These are phyloP conservation scores for Sphaerodactylus townsendi DNA, from an alignment of 2,113 vertebrate species.

Conservation along the genomic window DNA sequence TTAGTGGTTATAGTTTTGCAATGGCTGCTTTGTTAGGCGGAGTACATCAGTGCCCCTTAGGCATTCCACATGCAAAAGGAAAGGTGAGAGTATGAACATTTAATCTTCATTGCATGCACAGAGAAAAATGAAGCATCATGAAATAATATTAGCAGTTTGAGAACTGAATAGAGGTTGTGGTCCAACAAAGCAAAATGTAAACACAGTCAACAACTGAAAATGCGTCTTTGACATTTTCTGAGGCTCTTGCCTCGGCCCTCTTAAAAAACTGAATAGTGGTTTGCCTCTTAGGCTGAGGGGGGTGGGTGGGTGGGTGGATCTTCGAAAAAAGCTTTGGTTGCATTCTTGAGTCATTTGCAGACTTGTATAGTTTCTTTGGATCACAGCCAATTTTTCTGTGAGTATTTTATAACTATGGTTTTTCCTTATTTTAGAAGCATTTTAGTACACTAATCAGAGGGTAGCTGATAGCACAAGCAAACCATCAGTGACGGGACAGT, in stretches of 20 bases:
- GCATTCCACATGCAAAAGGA: slow-evolving; percentile 96
- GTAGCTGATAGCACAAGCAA: background rate
- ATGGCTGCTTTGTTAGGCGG: slow-evolving; percentile 96
- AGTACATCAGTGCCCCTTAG: slow-evolving; percentile 94
- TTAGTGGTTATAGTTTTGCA: slow-evolving; percentile 98
- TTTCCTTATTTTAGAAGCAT: background rate
- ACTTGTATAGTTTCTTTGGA: background rate
- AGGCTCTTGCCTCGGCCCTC: background rate
- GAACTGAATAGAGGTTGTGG: background rate
- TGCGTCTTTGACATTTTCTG: background rate
- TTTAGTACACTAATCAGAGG: background rate
- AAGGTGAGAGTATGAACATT: slow-evolving; percentile 80
- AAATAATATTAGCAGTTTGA: background rate
- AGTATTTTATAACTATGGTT: background rate
- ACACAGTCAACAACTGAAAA: background rate
- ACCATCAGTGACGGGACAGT: background rate
- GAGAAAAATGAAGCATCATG: background rate
- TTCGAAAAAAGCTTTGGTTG: background rate
- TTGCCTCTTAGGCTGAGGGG: background rate
- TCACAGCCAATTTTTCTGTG: background rate
- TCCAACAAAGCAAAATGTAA: background rate
- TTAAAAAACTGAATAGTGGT: background rate
- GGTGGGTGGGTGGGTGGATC: too few species aligned
- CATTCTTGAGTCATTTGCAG: background rate
- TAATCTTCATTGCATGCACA: background rate